Percentiles rank a stretch among this genome's conserved stretches.
Conservation (phyloP, 2,797 vertebrate genomes). For the Ctenopoma kingsleyae region DNA sequence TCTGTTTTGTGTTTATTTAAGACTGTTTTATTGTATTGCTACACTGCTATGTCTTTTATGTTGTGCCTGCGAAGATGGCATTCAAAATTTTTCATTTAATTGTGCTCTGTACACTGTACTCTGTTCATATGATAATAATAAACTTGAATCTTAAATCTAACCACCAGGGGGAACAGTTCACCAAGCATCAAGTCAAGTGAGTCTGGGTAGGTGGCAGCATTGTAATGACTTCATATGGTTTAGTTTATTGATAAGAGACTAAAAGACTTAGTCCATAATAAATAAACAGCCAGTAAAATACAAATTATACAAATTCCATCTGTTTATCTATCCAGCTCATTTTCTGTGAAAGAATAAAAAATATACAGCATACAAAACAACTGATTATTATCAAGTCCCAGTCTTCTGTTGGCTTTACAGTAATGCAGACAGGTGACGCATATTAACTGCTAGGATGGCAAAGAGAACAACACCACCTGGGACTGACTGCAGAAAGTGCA, state of each 20-base stretch:
- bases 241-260: background rate
- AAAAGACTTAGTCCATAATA: background rate
- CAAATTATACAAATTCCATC: background rate
- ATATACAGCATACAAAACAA: conserved; percentile 26
- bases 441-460: conserved; percentile 65
- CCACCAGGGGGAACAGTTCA: conserved; percentile 55
- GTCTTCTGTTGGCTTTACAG: conserved; percentile 53
- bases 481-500: conserved; percentile 64
- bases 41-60: no score
- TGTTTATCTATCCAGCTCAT: background rate
- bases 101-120: no score
- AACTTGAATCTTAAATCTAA: no score
- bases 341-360: conserved; percentile 45
- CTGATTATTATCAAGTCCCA: conserved; percentile 52
- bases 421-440: conserved; percentile 67
- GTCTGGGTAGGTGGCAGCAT: background rate
- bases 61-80: no score
- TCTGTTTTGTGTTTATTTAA: no score
- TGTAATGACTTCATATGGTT: background rate
- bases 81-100: no score
- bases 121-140: no score
- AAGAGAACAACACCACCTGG: conserved; percentile 76
- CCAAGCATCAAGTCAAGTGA: conserved; percentile 11
- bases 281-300: background rate
- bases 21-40: no score